Base-by-base conservation (phyloP, 2,888 invertebrate species). In the Scelioninae gen. 1 region DNA sequence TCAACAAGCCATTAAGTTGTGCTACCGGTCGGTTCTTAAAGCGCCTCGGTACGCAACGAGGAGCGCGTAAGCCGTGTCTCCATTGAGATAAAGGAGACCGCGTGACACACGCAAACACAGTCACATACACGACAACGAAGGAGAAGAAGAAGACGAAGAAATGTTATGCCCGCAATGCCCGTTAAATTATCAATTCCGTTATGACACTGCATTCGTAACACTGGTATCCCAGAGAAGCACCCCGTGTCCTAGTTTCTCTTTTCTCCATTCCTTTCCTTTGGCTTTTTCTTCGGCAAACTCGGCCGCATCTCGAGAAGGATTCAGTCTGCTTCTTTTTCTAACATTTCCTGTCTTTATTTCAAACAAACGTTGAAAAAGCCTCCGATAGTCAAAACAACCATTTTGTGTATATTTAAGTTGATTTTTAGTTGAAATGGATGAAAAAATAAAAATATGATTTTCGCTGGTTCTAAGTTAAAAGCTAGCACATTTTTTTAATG, bases 161-260 rank as follows among this genome's bases (percentile, higher is more conserved):
- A 86, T 87, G 87, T 88, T 87, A 87, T 87, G 88, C 88, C 89
- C 88, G 88, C 86, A 87, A 88, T 89, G 88, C 87, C 89, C 88
- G 90, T 91, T 90, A 90, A 91, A 90, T 91, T 92, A 92, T 92
- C 92, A 92, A 91, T 91, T 91, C 92, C 90, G 90, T 91, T 92
- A 90, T 90, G 91, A 89, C 88, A 86, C 85, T 86, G 89, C 88
- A 89, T 92, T 92, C 92, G 91, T 91, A 92, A 91, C 89, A 91
- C 88, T 86, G 85, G 49, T 60, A 74, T 65, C 56, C 38, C n/a
- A n/a, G 88, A 86, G 86, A 85, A 85, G 84, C 85, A 86, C 87
- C 87, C 78, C 74, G 81, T 69, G 86, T 87, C 86, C 88, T 86
- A 87, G 65, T 87, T 88, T 88, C 88, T 87, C 87, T 83, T 85